Percentiles rank a stretch among this genome's conserved stretches.
These are phyloP conservation scores for Anthopleura sola DNA, from an alignment of 64 coral and sea anemone species.

Conservation along the genomic window DNA sequence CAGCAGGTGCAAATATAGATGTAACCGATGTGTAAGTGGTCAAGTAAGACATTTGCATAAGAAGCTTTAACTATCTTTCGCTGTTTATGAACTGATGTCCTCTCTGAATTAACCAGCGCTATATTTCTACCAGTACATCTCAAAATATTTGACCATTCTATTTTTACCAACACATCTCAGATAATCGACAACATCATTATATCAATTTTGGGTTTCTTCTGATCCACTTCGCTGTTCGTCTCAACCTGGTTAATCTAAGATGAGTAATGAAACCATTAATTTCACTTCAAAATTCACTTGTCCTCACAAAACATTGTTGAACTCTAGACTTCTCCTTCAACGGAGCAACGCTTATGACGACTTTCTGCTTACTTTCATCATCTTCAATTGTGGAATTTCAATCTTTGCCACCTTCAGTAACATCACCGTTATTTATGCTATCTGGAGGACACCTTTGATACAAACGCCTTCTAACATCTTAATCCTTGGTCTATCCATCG, in stretches of 20 bases:
- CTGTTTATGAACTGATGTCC: too few species aligned
- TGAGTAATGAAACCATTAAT: background rate
- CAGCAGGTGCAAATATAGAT: too few species aligned
- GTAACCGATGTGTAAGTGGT: too few species aligned
- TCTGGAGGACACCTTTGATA: background rate
- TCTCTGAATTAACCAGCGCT: too few species aligned
- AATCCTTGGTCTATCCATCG: conserved; percentile 20
- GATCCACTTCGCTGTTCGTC: too few species aligned
- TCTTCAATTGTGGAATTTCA: conserved; percentile 5
- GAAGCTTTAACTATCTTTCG: too few species aligned
- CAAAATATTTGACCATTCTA: too few species aligned
- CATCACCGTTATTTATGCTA: conserved; percentile 1
- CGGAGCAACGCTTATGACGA: background rate
- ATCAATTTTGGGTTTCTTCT: too few species aligned
- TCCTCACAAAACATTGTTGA: background rate
- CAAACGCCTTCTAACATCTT: conserved; percentile 21
- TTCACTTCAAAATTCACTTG: background rate
- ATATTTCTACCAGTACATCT: too few species aligned
- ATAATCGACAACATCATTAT: too few species aligned
- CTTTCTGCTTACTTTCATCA: background rate
- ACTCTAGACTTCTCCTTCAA: background rate
- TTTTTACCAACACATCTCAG: too few species aligned
- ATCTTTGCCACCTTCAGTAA: background rate
- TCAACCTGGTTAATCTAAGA: background rate
- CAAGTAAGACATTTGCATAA: too few species aligned